Evolutionary conservation across 2,113 vertebrate genomes (phyloP), one percentile per base, ranked within the genome.

Genomic region (Piaya cayana): DNA sequence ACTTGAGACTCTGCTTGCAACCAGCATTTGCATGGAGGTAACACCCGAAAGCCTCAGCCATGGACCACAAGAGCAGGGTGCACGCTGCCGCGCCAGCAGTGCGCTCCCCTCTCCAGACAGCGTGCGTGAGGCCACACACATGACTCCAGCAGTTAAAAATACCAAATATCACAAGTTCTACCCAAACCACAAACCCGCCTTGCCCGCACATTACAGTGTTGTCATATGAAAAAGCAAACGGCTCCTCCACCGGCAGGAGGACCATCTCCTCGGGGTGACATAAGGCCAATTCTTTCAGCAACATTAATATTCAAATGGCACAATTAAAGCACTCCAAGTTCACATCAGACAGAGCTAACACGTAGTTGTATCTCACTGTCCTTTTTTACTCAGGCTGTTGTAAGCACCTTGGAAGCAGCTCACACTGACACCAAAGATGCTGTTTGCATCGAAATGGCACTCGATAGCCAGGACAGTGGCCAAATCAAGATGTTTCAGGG

Each of bases 61-160:
- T 0, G 5, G 30, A 7, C 17, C 49, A 32, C 17, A 4, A 0
- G 0, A 7, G 4, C 12, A 8, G 69, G 50, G 59, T 5, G 15
- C 62, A 11, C 27, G 0, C n/a, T 12, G 50, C 67, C 0, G 1
- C 3, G 1, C 64, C 64, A 23, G 32, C 59, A 21, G 15, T 1
- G 1, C 0, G 3, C 84, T 63, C 42, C 60, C 34, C 42, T 25
- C 86, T 29, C 65, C 87, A 76, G 75, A 34, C 69, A 34, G 78
- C 2, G 3, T 3, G 8, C 4, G 12, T 25, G 67, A 60, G 5
- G 32, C 75, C 88, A 42, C 0, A 0, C 82, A 16, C 39, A 4
- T 47, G 86, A 84, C 53, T 68, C 64, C n/a, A 15, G 34, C 22
- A 70, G 50, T 52, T 71, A 64, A 79, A 93, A 93, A 93, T 5